Evolutionary conservation across 2,888 invertebrate species (phyloP).

Genomic region (Lepidochitona cinerea): DNA sequence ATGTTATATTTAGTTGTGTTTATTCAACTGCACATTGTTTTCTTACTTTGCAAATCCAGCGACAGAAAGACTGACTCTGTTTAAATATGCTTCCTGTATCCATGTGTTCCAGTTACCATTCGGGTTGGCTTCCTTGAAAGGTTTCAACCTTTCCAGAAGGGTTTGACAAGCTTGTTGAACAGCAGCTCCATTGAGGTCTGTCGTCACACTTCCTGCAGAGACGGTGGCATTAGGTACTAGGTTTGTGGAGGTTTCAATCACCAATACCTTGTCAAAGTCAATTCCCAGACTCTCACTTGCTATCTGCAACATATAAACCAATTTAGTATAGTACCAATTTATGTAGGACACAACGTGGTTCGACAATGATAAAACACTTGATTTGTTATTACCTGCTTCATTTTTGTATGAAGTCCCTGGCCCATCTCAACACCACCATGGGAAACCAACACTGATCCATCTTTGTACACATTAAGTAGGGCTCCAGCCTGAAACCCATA

Average conservation of each 20-base stretch:
- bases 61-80: conserved; percentile 49
- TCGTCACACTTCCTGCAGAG: conserved; percentile 34
- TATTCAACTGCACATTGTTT: no score
- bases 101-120: conserved; percentile 87
- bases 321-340: no score
- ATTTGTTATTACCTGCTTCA: conserved; percentile 36
- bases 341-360: no score
- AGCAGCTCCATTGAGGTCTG: conserved; percentile 39
- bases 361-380: no score
- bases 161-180: conserved; percentile 81
- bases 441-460: conserved; percentile 65
- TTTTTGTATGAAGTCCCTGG: conserved; percentile 38
- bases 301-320: no score
- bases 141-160: conserved; percentile 81
- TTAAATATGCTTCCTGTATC: conserved; percentile 70
- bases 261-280: conserved; percentile 25
- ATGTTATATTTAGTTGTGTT: no score
- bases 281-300: conserved; percentile 33
- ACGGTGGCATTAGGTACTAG: conserved; percentile 32
- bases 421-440: conserved; percentile 41
- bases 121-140: conserved; percentile 83
- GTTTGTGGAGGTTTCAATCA: conserved; percentile 35
- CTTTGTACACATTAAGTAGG: conserved; percentile 75
- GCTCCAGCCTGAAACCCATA: conserved; percentile 85
- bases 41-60: conserved; percentile 53